phyloP scores from a whole-genome alignment of 1,140 invertebrate genomes.

The Muscidifurax raptorellus region DNA sequence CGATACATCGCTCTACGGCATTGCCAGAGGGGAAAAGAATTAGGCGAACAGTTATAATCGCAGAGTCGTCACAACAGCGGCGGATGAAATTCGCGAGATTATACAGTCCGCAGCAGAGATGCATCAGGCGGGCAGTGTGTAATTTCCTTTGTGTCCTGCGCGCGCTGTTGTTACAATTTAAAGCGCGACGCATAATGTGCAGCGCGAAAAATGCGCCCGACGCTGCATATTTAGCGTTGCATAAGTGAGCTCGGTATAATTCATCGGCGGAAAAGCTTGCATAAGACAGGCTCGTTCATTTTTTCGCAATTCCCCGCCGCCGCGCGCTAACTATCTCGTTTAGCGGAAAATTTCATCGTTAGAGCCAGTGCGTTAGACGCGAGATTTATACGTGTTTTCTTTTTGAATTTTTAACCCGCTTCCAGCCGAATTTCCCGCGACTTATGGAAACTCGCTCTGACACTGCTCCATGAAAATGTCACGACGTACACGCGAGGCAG shows the following conservation, averaged over 20 bases:
- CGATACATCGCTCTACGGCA: not conserved
- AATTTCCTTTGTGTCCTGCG: not conserved
- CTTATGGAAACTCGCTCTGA: too few relatives aligned
- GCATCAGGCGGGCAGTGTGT: not conserved
- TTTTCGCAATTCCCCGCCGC: not conserved
- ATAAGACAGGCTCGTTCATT: not conserved
- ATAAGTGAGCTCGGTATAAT: constrained; percentile 12
- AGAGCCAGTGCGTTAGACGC: not conserved
- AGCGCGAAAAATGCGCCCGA: not conserved
- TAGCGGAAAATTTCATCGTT: not conserved
- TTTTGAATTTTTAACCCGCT: too few relatives aligned
- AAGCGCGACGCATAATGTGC: not conserved
- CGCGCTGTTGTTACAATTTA: not conserved
- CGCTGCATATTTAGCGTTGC: constrained; percentile 15
- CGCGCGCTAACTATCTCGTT: not conserved
- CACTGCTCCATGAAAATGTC: too few relatives aligned
- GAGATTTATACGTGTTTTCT: too few relatives aligned
- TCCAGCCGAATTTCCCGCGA: too few relatives aligned
- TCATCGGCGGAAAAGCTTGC: not conserved
- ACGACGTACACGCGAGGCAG: too few relatives aligned
- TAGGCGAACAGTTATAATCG: not conserved
- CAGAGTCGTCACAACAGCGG: too few relatives aligned
- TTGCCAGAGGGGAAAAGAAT: not conserved
- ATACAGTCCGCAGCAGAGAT: not conserved
- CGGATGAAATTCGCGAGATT: not conserved